These are phyloP conservation scores for Dolichopus griseipennis DNA, from an alignment of 2,888 invertebrate genomes.

Conservation along the genomic window DNA sequence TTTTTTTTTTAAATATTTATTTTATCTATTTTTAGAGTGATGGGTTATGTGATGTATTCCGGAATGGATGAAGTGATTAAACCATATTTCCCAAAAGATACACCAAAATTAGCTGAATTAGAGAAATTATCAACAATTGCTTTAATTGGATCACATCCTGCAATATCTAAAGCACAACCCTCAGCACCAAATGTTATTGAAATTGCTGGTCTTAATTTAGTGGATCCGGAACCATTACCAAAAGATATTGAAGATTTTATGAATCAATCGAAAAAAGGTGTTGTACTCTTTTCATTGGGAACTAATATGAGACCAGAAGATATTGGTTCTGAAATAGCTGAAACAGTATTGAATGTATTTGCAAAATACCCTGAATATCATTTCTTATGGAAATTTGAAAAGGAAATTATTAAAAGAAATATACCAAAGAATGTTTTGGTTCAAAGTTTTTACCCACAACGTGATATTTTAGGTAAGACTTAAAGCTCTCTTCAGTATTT, in stretches of 20 bases:
- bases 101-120: conserved; percentile 24
- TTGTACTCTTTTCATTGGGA: conserved; percentile 36
- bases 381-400: conserved; percentile 39
- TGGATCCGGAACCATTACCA: conserved; percentile 28
- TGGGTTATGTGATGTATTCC: conserved; percentile 22
- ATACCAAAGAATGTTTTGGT: conserved; percentile 43
- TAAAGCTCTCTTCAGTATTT: no score
- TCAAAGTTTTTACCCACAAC: conserved; percentile 46
- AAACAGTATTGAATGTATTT: conserved; percentile 29
- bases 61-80: conserved; percentile 24
- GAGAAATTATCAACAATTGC: conserved; percentile 27
- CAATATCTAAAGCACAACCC: conserved; percentile 32
- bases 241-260: conserved; percentile 29
- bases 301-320: conserved; percentile 28
- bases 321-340: conserved; percentile 21
- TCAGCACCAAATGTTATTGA: conserved; percentile 36
- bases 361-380: conserved; percentile 30
- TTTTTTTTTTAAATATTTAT: no score
- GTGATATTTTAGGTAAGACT: conserved; percentile 45
- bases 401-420: conserved; percentile 19
- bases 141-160: conserved; percentile 35
- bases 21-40: conserved; percentile 21
- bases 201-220: conserved; percentile 38
- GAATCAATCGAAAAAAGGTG: conserved; percentile 31
- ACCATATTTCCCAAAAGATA: conserved; percentile 21